Percentiles rank a stretch among this genome's conserved stretches.
Evolutionary conservation across 2,888 invertebrate species (phyloP).

Genomic region (Frankliniella fusca): DNA sequence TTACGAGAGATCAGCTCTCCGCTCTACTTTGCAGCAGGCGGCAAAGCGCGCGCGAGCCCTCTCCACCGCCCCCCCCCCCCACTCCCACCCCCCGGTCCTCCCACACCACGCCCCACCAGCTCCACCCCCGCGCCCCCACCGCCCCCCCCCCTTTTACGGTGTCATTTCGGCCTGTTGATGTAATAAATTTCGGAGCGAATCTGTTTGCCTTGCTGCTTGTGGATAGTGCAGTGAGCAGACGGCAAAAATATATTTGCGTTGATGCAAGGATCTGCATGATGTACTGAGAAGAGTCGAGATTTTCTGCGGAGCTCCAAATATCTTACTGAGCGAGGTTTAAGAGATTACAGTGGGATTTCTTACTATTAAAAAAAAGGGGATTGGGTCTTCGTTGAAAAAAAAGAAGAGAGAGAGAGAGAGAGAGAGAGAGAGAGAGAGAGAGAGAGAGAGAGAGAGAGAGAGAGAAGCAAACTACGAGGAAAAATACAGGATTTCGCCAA

Average conservation of each 20-base stretch:
- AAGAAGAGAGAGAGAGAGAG: background rate
- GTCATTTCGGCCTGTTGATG: background rate
- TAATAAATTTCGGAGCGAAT: too few species aligned
- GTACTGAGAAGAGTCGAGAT: too few species aligned
- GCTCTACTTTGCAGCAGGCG: conserved; percentile 5
- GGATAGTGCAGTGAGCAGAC: background rate
- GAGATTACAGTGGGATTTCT: background rate
- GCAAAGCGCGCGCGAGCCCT: background rate
- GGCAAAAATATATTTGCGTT: background rate
- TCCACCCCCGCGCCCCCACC: background rate
- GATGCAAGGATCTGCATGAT: too few species aligned
- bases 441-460: background rate
- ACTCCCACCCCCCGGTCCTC: background rate
- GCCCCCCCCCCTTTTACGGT: background rate
- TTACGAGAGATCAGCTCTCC: conserved; percentile 17
- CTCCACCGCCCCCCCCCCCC: background rate
- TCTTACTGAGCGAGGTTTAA: background rate
- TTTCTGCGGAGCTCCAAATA: background rate
- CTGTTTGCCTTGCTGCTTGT: too few species aligned
- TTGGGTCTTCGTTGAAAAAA: background rate
- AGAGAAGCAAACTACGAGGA: too few species aligned
- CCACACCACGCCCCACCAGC: background rate
- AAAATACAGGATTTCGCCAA: too few species aligned
- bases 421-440: background rate
- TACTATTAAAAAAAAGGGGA: background rate